A percentile compares a stretch with the other conserved stretches of the same genome.
phyloP scores from a whole-genome alignment of 2,888 invertebrate species.

The Xiphydria camelus region DNA sequence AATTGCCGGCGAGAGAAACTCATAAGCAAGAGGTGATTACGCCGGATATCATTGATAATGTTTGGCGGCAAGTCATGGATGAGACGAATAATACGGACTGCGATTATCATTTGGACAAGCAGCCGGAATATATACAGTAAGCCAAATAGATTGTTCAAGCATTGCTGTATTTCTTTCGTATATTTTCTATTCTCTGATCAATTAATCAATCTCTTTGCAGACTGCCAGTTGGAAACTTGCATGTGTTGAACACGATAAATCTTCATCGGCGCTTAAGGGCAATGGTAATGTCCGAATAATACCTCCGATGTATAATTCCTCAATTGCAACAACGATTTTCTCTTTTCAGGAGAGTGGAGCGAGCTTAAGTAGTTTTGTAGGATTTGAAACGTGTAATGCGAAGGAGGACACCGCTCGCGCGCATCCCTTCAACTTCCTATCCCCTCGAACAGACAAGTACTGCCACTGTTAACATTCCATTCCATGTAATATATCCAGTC shows the following conservation, averaged over 20 bases:
- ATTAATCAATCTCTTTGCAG: conserved; percentile 26
- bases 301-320: not conserved
- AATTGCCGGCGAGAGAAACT: conserved; percentile 48
- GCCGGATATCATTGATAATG: conserved; percentile 54
- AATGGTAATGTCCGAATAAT: conserved; percentile 37
- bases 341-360: conserved; percentile 46
- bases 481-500: not conserved
- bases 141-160: conserved; percentile 6
- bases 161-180: not conserved
- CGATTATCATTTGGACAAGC: conserved; percentile 47
- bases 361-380: conserved; percentile 40
- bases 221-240: conserved; percentile 48
- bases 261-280: conserved; percentile 46
- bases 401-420: conserved; percentile 19
- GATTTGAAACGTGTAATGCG: conserved; percentile 30
- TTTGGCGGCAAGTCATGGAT: conserved; percentile 54
- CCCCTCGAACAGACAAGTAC: conserved; percentile 26
- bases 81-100: conserved; percentile 46
- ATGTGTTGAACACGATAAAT: conserved; percentile 51
- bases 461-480: conserved; percentile 9
- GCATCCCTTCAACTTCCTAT: conserved; percentile 33
- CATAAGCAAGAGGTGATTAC: conserved; percentile 54
- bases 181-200: conserved; percentile 6
- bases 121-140: conserved; percentile 49
- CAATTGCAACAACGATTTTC: conserved; percentile 3